Evolutionary conservation across 2,888 invertebrate genomes (phyloP).

Genomic region (Agrochola litura): DNA sequence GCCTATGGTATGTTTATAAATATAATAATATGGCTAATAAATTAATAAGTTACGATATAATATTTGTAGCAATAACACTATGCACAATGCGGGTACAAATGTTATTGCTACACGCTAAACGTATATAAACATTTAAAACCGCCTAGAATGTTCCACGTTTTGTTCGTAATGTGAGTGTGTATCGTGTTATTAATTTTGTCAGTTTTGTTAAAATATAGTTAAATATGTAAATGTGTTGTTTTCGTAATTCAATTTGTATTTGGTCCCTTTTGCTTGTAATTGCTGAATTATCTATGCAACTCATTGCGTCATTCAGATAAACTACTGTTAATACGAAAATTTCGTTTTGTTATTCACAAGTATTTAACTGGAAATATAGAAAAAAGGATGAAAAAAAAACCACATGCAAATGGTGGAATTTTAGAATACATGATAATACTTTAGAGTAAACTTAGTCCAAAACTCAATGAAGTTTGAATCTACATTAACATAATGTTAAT

Average conservation of each 20-base stretch:
- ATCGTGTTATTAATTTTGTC: conserved; percentile 81
- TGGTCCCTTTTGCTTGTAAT: conserved; percentile 91
- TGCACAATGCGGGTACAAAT: conserved; percentile 69
- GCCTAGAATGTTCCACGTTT: conserved; percentile 84
- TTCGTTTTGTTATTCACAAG: conserved; percentile 82
- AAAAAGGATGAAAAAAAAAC: conserved; percentile 69
- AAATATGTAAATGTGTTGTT: conserved; percentile 76
- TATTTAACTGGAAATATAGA: conserved; percentile 74
- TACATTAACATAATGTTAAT: conserved; percentile 82
- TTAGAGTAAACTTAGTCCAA: conserved; percentile 60
- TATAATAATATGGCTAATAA: conserved; percentile 89
- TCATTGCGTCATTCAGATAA: conserved; percentile 79
- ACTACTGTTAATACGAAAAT: conserved; percentile 80
- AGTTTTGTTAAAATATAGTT: conserved; percentile 84
- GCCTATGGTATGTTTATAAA: conserved; percentile 90
- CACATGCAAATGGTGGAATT: conserved; percentile 78
- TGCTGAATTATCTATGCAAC: conserved; percentile 79
- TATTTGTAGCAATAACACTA: conserved; percentile 78
- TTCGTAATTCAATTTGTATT: conserved; percentile 83
- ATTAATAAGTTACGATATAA: conserved; percentile 85
- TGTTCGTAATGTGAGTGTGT: conserved; percentile 76
- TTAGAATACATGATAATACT: conserved; percentile 65
- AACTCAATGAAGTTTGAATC: conserved; percentile 69
- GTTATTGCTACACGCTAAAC: conserved; percentile 75
- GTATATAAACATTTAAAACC: conserved; percentile 78